Evolutionary conservation across 2,888 invertebrate species (phyloP).

Genomic region (Leptarthrus brevirostris): DNA sequence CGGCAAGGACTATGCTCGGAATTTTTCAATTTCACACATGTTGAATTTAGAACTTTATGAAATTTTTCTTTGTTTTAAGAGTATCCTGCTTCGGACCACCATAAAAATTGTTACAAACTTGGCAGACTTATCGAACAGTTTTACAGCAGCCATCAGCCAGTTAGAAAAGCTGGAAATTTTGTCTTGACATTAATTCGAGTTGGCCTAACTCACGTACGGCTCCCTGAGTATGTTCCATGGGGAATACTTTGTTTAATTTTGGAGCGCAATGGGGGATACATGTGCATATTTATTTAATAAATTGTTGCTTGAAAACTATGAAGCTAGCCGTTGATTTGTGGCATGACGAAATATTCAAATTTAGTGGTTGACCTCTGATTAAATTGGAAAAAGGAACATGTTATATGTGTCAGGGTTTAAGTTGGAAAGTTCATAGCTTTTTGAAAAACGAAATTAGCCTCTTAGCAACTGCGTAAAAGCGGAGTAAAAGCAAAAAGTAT

Average conservation of each 20-base stretch:
- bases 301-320: no score
- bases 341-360: no score
- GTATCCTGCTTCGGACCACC: background rate
- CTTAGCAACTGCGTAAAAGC: no score
- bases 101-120: constrained; percentile 4
- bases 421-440: no score
- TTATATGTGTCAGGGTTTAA: no score
- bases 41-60: constrained; percentile 53
- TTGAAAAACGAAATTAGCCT: no score
- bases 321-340: no score
- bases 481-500: no score
- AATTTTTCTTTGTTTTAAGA: constrained; percentile 35
- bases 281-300: background rate
- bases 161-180: background rate
- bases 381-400: no score
- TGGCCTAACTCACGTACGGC: background rate
- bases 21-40: constrained; percentile 59
- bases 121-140: background rate
- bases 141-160: background rate
- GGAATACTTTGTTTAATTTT: background rate
- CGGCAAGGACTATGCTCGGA: constrained; percentile 56
- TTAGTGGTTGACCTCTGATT: no score
- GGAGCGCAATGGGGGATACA: background rate
- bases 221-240: background rate
- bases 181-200: background rate